Base-by-base conservation (phyloP, 2,888 invertebrate genomes). In the Pharmacophagus antenor region DNA sequence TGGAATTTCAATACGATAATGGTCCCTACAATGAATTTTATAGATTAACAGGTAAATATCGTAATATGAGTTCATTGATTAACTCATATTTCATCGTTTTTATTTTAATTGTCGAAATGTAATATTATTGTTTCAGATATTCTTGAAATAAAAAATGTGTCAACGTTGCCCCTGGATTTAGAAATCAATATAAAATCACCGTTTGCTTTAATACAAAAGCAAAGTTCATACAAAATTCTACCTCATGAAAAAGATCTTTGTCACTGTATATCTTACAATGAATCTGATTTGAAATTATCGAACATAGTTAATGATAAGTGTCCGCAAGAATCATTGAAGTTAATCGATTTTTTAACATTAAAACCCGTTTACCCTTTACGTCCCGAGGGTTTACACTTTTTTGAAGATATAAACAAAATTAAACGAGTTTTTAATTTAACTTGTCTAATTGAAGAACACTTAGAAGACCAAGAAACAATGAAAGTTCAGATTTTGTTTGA, bases 141-240 rank as follows among this genome's bases (percentile, higher is more conserved):
- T 31, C 60, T 93, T 0, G 77, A 82, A 0, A 85, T 93, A 56
- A 92, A 84, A 63, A 94, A 94, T 74, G 80, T 89, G 44, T 92
- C 93, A 0, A 87, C 82, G 62, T 68, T 93, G 23, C 84, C 88
- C 48, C 70, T 93, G 51, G 84, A 87, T 61, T 77, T 92, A 20
- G 87, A 85, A 48, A 74, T 93, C 23, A 79, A 69, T 58, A 75
- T 91, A 1, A 88, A 86, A 62, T 77, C 84, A 48, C 93, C 93
- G 0, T 93, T 93, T 71, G 80, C 82, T 18, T 76, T 90, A 41
- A 76, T 90, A 64, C 81, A 87, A 59, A 87, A 82, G 67, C 73
- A 74, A 51, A 70, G 70, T 27, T 78, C 85, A 1, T 89, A 89
- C 62, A 87, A 84, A 76, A 73, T 89, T 65, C 55, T 67, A 20